Base-by-base conservation (phyloP, 2,888 invertebrate species). In the Seira musarum region DNA sequence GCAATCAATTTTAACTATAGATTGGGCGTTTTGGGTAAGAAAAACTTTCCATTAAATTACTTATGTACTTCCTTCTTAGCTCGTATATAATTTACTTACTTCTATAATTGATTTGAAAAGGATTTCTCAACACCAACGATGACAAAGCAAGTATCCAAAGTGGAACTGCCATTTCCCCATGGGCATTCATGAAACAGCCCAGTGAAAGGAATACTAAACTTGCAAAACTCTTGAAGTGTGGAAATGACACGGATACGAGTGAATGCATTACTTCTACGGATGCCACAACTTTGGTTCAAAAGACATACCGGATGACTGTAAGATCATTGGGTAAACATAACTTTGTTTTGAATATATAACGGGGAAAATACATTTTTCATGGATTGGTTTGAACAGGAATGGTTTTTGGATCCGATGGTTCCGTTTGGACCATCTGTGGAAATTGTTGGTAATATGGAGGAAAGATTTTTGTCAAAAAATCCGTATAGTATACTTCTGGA, bases 331-430 rank as follows among this genome's bases (percentile, higher is more conserved):
- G 6, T 21, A 19, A 49, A 25, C n/a, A 61, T 30, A 19, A 73
- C 17, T 35, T 35, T 71, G n/a, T 53, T 21, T 70, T 25, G 40
- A 64, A 8, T n/a, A n/a, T n/a, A n/a, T n/a, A n/a, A n/a, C n/a
- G n/a, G n/a, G n/a, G n/a, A n/a, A n/a, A n/a, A n/a, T n/a, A n/a
- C n/a, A 67, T 25, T 71, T 35, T 68, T 24, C n/a, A n/a, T n/a
- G n/a, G n/a, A n/a, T n/a, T n/a, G n/a, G n/a, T n/a, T n/a, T n/a
- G n/a, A n/a, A n/a, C 21, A 83, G 81, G 82, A 84, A 68, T 82
- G 83, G 85, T 85, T 70, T 53, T 74, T 85, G 0, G 85, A 85
- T 40, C 85, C 85, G 2, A 24, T 84, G 19, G 83, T 85, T 21
- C 83, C 85, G 1, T 65, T 84, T 8, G 85, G 85, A 0, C 85